These are phyloP conservation scores for Rhinatrema bivittatum DNA, from an alignment of 2,797 vertebrate species.

Conservation along the genomic window DNA sequence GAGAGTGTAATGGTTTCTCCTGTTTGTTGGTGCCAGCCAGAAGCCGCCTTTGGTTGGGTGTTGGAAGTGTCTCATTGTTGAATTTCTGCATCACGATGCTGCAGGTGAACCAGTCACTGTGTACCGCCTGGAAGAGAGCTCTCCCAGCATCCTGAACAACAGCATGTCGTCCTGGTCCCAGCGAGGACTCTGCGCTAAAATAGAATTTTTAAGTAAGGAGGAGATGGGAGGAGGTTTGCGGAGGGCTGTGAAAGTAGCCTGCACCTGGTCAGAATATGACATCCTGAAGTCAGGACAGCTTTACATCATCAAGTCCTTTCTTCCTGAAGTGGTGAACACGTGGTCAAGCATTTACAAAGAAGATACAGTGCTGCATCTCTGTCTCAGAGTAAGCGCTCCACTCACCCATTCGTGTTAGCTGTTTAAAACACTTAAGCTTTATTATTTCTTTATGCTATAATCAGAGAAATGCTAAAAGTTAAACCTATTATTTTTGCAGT, in stretches of 20 bases:
- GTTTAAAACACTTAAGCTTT: no score
- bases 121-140: conserved; percentile 95
- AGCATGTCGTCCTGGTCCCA: conserved; percentile 99
- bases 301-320: conserved; percentile 97
- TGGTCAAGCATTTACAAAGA: conserved; percentile 97
- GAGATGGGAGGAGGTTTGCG: conserved; percentile 95
- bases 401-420: no score
- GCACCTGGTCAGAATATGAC: conserved; percentile 94
- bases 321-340: conserved; percentile 90
- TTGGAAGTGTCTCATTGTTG: neutral
- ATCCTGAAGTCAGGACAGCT: conserved; percentile 92
- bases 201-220: conserved; percentile 94
- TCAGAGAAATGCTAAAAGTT: no score
- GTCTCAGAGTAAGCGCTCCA: conserved; percentile 82
- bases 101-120: conserved; percentile 92
- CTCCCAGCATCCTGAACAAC: conserved; percentile 91
- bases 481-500: no score
- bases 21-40: neutral
- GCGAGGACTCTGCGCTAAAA: conserved; percentile 89
- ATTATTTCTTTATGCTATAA: no score
- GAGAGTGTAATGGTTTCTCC: neutral
- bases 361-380: conserved; percentile 93
- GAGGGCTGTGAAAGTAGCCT: conserved; percentile 89
- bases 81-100: neutral
- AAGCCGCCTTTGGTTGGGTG: neutral